Conservation (phyloP, 2,113 vertebrate genomes). For the Podiceps cristatus region DNA sequence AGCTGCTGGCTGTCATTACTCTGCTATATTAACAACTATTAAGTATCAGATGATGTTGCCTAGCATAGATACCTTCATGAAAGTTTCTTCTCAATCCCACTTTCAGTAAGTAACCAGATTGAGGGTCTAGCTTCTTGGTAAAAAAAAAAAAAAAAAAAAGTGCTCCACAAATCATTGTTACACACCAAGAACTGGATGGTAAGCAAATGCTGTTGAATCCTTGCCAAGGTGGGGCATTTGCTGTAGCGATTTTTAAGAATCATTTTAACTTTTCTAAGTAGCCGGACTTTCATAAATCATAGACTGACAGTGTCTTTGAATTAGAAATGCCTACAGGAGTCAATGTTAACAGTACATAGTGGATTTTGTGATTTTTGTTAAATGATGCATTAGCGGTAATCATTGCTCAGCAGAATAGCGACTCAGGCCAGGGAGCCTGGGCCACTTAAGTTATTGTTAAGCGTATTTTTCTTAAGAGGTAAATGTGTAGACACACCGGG, state of each 20-base stretch:
- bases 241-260: background rate
- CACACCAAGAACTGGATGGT: background rate
- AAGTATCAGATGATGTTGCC: background rate
- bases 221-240: background rate
- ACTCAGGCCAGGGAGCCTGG: background rate
- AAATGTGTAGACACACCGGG: background rate
- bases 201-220: background rate
- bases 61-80: background rate
- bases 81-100: background rate
- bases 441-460: accelerated
- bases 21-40: background rate
- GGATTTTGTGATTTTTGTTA: background rate
- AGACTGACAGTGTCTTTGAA: background rate
- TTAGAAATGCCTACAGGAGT: background rate
- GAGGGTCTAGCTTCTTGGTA: too few relatives aligned
- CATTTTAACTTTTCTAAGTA: background rate
- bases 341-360: background rate
- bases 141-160: too few relatives aligned
- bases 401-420: background rate
- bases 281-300: background rate
- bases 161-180: background rate
- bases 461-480: background rate
- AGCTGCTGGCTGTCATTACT: background rate
- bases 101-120: background rate
- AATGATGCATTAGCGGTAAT: background rate